A percentile compares a stretch with the other conserved stretches of the same genome.
Evolutionary conservation across 2,797 vertebrate genomes (phyloP).

Genomic region (Pogonophryne albipinna): DNA sequence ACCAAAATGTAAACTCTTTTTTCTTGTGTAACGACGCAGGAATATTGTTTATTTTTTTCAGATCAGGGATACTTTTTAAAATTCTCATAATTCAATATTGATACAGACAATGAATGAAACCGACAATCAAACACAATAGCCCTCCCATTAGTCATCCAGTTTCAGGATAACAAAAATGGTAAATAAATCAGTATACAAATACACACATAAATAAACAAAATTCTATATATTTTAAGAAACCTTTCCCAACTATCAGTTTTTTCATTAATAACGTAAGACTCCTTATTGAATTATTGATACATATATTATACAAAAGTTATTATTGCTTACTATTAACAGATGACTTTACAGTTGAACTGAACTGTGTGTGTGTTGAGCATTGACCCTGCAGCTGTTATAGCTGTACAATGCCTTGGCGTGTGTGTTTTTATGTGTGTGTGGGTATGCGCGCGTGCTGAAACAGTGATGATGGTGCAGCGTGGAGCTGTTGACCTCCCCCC

Average conservation of each 20-base stretch:
- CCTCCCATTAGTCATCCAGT: too few relatives aligned
- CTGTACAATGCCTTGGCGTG: not conserved
- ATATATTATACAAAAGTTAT: too few relatives aligned
- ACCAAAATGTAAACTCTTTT: not conserved
- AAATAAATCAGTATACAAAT: too few relatives aligned
- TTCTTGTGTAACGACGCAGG: not conserved
- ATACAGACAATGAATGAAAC: too few relatives aligned
- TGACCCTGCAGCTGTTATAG: not conserved
- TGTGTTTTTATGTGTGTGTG: too few relatives aligned
- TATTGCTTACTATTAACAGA: not conserved
- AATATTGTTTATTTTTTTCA: too few relatives aligned
- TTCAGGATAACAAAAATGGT: too few relatives aligned
- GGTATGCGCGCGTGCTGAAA: not conserved
- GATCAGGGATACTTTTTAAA: too few relatives aligned
- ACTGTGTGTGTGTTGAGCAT: not conserved
- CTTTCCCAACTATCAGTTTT: not conserved
- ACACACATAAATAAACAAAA: not conserved
- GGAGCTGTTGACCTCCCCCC: constrained; percentile 74
- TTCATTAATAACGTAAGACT: not conserved
- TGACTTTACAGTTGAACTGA: not conserved
- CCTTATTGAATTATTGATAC: not conserved
- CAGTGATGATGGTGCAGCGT: constrained; percentile 25
- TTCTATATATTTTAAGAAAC: not conserved
- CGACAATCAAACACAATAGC: too few relatives aligned
- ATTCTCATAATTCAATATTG: too few relatives aligned